Evolutionary conservation across 2,797 vertebrate species (phyloP), one percentile per base, ranked within the genome.

Genomic region (Octomys mimax): DNA sequence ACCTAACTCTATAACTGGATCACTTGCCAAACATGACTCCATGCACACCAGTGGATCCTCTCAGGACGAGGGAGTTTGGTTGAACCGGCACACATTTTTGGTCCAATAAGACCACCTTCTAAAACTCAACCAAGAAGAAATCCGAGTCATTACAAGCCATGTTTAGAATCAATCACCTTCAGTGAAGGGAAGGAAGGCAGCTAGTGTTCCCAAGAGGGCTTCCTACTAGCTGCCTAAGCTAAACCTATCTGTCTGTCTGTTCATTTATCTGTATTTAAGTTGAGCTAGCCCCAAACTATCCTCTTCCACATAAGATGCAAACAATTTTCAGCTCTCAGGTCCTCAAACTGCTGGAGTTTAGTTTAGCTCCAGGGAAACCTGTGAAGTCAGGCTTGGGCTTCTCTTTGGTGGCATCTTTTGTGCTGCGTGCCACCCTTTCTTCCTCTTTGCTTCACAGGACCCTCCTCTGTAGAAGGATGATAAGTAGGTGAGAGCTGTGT

Each of bases 61-160:
- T 64, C 49, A 64, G 68, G 22, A 59, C 80, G 36, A n/a, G 68
- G 71, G 62, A 93, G 1, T 61, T 83, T 42, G 52, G 3, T 83
- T 22, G 22, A 68, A 52, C 2, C 42, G 16, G 22, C 19, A 28
- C 26, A 24, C 14, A 46, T 78, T 54, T 78, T 70, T 77, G 28
- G 28, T 81, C 14, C n/a, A 59, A 12, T 42, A 70, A 61, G 16
- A 83, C 11, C 66, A 57, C 71, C 78, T 94, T 82, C 36, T 33
- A 85, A 68, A 92, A 95, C 22, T 52, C 46, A 85, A 33, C 66
- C 73, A 52, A 85, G 57, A 81, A 78, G 82, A 80, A 39, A 87
- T 70, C 18, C 89, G 59, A 73, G 24, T 59, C 12, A 13, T 36
- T 68, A 54, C 57, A 91, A 83, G 26, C 59, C 57, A 21, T 62